phyloP scores from a whole-genome alignment of 2,797 vertebrate species.

The Crotalus adamanteus region DNA sequence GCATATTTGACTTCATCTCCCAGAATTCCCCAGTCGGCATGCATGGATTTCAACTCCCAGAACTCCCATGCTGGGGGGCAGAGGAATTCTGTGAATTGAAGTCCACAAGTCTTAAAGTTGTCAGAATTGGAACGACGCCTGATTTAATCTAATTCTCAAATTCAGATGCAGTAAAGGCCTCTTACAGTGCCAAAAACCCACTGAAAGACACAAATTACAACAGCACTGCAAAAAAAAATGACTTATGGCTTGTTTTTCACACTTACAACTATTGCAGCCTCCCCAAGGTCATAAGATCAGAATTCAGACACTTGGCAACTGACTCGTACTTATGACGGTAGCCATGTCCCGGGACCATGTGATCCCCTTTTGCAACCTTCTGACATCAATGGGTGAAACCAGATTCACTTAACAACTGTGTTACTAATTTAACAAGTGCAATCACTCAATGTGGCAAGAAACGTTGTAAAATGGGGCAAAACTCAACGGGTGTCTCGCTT shows the following conservation, averaged over 20 bases:
- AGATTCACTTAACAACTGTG: neutral
- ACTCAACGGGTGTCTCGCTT: neutral
- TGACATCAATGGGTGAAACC: neutral
- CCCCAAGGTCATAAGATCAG: neutral
- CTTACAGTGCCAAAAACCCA: neutral
- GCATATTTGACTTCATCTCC: neutral
- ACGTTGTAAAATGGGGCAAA: neutral
- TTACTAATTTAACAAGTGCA: neutral
- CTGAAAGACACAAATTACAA: neutral
- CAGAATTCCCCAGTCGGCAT: neutral
- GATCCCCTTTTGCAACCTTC: neutral
- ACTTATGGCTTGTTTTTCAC: neutral
- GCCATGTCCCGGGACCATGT: accelerated
- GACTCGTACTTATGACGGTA: neutral
- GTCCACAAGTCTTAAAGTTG: neutral
- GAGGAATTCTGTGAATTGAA: neutral
- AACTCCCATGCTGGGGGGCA: neutral
- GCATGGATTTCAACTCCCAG: neutral
- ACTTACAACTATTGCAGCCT: neutral
- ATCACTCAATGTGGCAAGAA: neutral
- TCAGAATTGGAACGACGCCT: neutral
- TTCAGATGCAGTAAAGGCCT: neutral
- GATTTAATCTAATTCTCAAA: neutral
- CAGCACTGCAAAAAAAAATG: too few relatives aligned
- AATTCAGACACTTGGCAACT: neutral